Evolutionary conservation across 2,888 invertebrate species (phyloP).

Genomic region (Melanostoma scalare): DNA sequence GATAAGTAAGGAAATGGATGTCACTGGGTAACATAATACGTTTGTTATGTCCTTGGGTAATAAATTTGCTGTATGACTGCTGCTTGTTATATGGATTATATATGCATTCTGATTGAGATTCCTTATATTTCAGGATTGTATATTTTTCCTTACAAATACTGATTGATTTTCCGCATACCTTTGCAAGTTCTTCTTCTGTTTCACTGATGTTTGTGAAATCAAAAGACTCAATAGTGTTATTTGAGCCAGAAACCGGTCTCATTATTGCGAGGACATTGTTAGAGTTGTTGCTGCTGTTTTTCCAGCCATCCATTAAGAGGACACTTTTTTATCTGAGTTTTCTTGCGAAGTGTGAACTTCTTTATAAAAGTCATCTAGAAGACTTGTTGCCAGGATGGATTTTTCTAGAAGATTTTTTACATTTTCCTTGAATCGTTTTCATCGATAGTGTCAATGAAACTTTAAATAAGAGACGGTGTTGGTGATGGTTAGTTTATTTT

Average conservation of each 20-base stretch:
- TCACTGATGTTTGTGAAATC: too few species aligned
- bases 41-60: conserved; percentile 7
- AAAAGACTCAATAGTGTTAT: too few species aligned
- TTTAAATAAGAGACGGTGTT: conserved; percentile 84
- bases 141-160: conserved; percentile 6
- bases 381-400: too few species aligned
- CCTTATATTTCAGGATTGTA: neutral
- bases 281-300: neutral
- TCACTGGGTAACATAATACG: conserved; percentile 3
- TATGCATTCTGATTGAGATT: neutral
- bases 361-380: too few species aligned
- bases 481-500: too few species aligned
- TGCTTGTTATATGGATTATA: neutral
- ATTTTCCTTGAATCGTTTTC: conserved; percentile 82
- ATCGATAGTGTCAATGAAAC: conserved; percentile 82
- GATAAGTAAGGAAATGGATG: too few species aligned
- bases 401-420: neutral
- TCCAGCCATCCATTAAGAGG: neutral
- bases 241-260: too few species aligned
- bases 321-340: neutral
- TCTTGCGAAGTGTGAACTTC: neutral
- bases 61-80: conserved; percentile 6
- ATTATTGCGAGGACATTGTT: conserved; percentile 1
- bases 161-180: conserved; percentile 14
- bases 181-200: too few species aligned